phyloP scores from a whole-genome alignment of 2,797 vertebrate species.

The Oryzias sinensis region DNA sequence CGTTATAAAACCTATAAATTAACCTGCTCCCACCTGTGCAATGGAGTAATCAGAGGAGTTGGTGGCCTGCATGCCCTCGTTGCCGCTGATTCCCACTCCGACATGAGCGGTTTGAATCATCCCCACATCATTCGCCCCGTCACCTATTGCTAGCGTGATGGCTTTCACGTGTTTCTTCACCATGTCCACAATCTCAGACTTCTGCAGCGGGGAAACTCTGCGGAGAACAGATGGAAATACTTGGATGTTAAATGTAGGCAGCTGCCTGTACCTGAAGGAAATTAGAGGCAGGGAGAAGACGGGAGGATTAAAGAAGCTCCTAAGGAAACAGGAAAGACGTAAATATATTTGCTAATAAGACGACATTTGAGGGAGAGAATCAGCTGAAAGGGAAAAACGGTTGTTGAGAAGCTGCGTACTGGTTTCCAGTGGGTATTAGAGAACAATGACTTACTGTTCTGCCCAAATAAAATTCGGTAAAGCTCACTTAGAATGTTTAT shows the following conservation, averaged over 20 bases:
- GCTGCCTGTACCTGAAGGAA: constrained; percentile 14
- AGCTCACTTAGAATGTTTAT: constrained; percentile 37
- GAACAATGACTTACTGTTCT: constrained; percentile 62
- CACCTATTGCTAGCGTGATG: constrained; percentile 97
- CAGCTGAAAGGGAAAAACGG: constrained; percentile 24
- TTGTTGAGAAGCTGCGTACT: constrained; percentile 32
- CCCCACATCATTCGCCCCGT: constrained; percentile 97
- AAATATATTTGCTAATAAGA: constrained; percentile 9
- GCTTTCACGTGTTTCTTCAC: constrained; percentile 98
- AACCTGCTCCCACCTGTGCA: constrained; percentile 83
- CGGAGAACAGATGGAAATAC: constrained; percentile 19
- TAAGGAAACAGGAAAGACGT: constrained; percentile 15
- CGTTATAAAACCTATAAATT: neutral
- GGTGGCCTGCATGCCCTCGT: constrained; percentile 98
- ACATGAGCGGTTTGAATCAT: constrained; percentile 99
- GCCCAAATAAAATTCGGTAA: constrained; percentile 31
- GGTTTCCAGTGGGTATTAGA: constrained; percentile 39
- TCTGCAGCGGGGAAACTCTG: constrained; percentile 97
- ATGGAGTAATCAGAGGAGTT: constrained; percentile 98
- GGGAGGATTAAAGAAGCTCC: constrained; percentile 8
- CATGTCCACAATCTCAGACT: constrained; percentile 98
- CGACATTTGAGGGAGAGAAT: constrained; percentile 25
- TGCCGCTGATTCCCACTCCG: constrained; percentile 96
- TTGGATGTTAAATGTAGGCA: constrained; percentile 16
- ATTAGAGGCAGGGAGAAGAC: constrained; percentile 4